Percentiles rank a stretch among this genome's conserved stretches.
These are phyloP conservation scores for Galleria mellonella DNA, from an alignment of 1,140 invertebrate genomes.

Conservation along the genomic window DNA sequence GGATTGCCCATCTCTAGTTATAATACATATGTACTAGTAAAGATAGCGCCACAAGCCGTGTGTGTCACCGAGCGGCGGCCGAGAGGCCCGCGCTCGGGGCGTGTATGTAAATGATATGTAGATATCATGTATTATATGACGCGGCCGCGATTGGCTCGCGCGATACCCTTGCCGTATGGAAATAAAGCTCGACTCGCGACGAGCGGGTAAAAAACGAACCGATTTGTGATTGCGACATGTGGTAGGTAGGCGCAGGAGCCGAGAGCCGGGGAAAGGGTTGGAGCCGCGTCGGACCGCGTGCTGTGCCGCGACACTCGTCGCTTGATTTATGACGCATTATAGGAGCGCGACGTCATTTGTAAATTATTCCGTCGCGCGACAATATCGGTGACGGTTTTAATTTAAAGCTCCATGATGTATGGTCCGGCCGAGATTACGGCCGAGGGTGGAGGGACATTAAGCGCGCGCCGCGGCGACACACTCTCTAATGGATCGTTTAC, in stretches of 20 bases:
- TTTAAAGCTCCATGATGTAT: constrained; percentile 1
- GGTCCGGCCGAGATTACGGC: neutral
- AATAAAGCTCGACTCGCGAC: neutral
- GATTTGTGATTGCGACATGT: neutral
- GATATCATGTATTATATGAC: neutral
- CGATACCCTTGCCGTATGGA: neutral
- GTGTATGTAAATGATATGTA: neutral
- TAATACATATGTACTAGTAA: too few species aligned
- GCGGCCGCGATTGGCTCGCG: neutral
- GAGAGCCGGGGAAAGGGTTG: neutral
- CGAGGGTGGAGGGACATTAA: neutral
- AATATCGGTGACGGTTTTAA: constrained; percentile 4
- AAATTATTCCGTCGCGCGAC: constrained; percentile 1
- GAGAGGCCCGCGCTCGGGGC: neutral
- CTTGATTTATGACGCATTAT: neutral
- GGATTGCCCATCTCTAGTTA: too few species aligned
- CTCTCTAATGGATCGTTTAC: too few species aligned
- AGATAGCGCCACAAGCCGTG: too few species aligned
- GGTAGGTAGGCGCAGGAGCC: neutral
- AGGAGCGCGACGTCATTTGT: neutral
- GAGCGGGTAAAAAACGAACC: neutral
- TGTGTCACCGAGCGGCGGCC: too few species aligned
- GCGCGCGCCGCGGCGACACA: constrained; percentile 6
- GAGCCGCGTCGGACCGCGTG: neutral
- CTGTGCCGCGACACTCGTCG: neutral